Conservation (phyloP, 2,888 invertebrate species). For the Temnothorax rugatulus region DNA sequence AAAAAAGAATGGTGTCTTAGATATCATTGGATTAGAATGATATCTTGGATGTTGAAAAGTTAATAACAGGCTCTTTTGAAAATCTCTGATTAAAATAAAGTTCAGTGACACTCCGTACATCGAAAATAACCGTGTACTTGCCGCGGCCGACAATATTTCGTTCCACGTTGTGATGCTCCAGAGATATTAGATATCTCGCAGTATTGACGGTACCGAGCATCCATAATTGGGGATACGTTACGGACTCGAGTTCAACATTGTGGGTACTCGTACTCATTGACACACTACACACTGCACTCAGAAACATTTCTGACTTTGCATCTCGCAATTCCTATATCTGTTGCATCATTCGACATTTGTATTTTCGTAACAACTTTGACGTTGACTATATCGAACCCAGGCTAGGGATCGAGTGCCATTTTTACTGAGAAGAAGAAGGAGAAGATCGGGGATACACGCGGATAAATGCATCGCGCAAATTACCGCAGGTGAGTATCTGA, state of each 20-base stretch:
- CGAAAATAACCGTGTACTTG: slow-evolving; percentile 13
- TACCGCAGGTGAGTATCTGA: slow-evolving; percentile 50
- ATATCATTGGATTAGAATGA: not conserved
- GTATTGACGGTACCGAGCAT: slow-evolving; percentile 33
- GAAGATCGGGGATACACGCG: slow-evolving; percentile 34
- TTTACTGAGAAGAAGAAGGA: too few relatives aligned
- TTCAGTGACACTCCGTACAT: not conserved
- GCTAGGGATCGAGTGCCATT: too few relatives aligned
- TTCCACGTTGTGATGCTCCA: not conserved
- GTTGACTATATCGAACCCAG: too few relatives aligned
- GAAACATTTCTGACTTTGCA: too few relatives aligned
- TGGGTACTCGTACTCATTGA: too few relatives aligned
- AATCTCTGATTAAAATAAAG: not conserved
- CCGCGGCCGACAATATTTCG: slow-evolving; percentile 5
- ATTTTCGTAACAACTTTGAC: too few relatives aligned
- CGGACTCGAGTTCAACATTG: too few relatives aligned
- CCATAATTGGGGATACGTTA: slow-evolving; percentile 29
- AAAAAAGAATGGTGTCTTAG: not conserved
- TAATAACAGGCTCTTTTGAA: not conserved
- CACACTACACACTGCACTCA: too few relatives aligned
- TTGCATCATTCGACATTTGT: too few relatives aligned
- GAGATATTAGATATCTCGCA: slow-evolving; percentile 33
- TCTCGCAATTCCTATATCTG: too few relatives aligned
- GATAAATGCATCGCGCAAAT: slow-evolving; percentile 61
- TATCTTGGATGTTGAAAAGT: slow-evolving; percentile 5